Conservation (phyloP, 2,113 vertebrate genomes). For the Tenebrosternarchus preto region DNA sequence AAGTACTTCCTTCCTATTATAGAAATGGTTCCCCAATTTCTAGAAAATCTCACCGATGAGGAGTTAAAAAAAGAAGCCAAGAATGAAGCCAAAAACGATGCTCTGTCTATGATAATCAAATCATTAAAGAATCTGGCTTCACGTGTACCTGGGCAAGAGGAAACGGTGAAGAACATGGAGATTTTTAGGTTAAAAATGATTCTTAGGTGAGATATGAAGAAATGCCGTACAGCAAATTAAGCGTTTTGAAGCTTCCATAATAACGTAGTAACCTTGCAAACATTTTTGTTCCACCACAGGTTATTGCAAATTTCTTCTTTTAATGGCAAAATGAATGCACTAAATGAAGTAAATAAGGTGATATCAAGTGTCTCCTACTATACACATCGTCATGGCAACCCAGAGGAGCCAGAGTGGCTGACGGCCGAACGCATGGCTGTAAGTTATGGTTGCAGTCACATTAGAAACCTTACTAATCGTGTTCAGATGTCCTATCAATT, state of each 20-base stretch:
- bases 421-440: conserved; percentile 99
- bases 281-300: conserved; percentile 66
- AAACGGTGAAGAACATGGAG: conserved; percentile 99
- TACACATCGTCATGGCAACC: conserved; percentile 95
- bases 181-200: conserved; percentile 99
- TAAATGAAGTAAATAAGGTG: conserved; percentile 99
- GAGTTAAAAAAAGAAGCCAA: conserved; percentile 99
- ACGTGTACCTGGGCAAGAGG: conserved; percentile 97
- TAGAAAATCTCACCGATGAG: conserved; percentile 99
- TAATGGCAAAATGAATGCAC: conserved; percentile 99
- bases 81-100: conserved; percentile 99
- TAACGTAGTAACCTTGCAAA: neutral
- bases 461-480: neutral
- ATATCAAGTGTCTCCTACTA: conserved; percentile 99
- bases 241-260: neutral
- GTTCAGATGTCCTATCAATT: neutral
- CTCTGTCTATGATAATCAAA: conserved; percentile 99
- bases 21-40: conserved; percentile 99
- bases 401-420: conserved; percentile 98
- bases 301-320: conserved; percentile 99
- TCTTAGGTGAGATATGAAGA: conserved; percentile 87
- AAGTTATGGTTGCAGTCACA: conserved; percentile 59
- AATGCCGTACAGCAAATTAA: neutral
- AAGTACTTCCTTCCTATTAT: conserved; percentile 99
- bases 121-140: conserved; percentile 99